These are phyloP conservation scores for Agrilus biguttatus DNA, from an alignment of 2,888 invertebrate genomes.

Conservation along the genomic window DNA sequence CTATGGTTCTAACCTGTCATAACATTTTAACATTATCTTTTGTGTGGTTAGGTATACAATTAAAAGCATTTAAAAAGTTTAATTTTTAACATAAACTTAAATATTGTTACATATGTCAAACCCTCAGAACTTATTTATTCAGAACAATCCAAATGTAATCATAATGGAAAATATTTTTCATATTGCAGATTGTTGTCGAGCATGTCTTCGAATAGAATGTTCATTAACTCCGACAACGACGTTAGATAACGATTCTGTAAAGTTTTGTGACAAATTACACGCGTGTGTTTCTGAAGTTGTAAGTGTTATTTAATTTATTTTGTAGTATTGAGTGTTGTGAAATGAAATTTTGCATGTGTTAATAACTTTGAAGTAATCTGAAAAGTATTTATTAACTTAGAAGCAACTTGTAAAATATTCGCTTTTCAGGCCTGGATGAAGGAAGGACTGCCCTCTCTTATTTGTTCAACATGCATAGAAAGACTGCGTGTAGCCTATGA, in stretches of 20 bases:
- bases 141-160: conserved; percentile 14
- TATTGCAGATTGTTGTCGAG: conserved; percentile 25
- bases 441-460: conserved; percentile 23
- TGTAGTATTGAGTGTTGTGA: not conserved
- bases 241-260: conserved; percentile 23
- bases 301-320: conserved; percentile 11
- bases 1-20: too few relatives aligned
- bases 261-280: conserved; percentile 24
- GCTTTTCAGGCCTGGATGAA: conserved; percentile 24
- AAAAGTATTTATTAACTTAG: not conserved
- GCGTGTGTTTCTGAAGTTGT: conserved; percentile 27
- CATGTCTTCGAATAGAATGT: conserved; percentile 26
- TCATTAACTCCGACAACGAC: conserved; percentile 23
- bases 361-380: not conserved
- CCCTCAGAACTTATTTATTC: conserved; percentile 14
- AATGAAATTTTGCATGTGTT: not conserved
- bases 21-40: too few relatives aligned
- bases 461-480: conserved; percentile 25
- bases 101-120: conserved; percentile 13
- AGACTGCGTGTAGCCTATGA: conserved; percentile 24
- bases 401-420: too few relatives aligned
- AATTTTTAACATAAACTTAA: too few relatives aligned
- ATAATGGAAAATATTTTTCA: conserved; percentile 18
- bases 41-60: too few relatives aligned
- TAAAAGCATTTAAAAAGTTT: too few relatives aligned